Conservation (phyloP, 2,888 invertebrate species). For the Tiphia femorata region DNA sequence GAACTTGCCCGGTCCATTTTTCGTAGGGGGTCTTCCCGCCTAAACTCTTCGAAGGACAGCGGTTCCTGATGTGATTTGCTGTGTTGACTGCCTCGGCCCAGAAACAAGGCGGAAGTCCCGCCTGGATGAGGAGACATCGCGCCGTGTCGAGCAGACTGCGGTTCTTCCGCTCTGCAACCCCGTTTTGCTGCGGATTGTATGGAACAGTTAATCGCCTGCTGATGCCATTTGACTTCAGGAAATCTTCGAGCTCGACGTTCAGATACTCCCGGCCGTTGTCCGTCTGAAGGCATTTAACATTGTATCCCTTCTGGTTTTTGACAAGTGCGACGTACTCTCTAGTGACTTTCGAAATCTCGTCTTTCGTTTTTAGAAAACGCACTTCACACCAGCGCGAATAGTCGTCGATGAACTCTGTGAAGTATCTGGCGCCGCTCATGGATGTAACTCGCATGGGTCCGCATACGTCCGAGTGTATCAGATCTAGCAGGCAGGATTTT, state of each 20-base stretch:
- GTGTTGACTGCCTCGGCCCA: not conserved
- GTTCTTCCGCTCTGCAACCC: not conserved
- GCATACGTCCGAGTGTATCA: too few species aligned
- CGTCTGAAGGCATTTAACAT: not conserved
- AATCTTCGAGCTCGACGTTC: not conserved
- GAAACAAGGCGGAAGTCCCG: not conserved
- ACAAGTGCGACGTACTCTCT: not conserved
- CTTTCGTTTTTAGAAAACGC: not conserved
- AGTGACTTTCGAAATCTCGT: conserved; percentile 4
- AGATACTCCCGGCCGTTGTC: not conserved
- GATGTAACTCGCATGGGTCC: conserved; percentile 7
- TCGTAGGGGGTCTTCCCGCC: not conserved
- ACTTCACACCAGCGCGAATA: conserved; percentile 9
- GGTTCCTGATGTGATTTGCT: not conserved
- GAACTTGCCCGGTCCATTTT: not conserved
- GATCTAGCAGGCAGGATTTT: conserved; percentile 12
- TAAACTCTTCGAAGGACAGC: not conserved
- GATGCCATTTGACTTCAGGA: not conserved
- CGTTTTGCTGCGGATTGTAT: not conserved
- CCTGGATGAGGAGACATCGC: not conserved
- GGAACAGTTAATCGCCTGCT: not conserved
- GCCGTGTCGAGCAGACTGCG: not conserved
- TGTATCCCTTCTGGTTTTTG: not conserved
- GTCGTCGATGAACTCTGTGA: conserved; percentile 17
- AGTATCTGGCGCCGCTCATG: conserved; percentile 4